phyloP scores from a whole-genome alignment of 2,888 invertebrate genomes.

The Tachina fera region DNA sequence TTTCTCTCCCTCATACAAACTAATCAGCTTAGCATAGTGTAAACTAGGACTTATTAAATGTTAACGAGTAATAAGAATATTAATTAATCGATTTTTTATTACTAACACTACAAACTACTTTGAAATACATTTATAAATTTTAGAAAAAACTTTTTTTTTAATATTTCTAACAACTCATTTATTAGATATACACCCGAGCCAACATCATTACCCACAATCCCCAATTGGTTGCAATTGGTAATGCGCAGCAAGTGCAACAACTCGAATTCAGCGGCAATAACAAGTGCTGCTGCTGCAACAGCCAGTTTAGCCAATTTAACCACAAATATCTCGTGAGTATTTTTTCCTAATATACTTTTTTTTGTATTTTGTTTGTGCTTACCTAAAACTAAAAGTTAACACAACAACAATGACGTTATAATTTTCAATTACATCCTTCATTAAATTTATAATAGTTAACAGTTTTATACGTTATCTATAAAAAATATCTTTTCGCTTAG shows the following conservation, averaged over 20 bases:
- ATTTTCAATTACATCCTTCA: slow-evolving; percentile 60
- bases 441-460: slow-evolving; percentile 47
- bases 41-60: no score
- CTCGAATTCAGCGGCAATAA: slow-evolving; percentile 68
- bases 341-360: slow-evolving; percentile 5
- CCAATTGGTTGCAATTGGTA: slow-evolving; percentile 83
- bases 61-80: slow-evolving; percentile 10
- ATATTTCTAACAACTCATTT: slow-evolving; percentile 37
- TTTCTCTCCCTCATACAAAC: no score
- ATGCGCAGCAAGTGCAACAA: slow-evolving; percentile 81
- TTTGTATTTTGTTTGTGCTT: slow-evolving; percentile 2
- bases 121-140: not conserved
- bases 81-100: slow-evolving; percentile 29
- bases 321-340: slow-evolving; percentile 64
- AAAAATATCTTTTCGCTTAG: slow-evolving; percentile 29
- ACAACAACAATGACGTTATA: slow-evolving; percentile 9
- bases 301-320: slow-evolving; percentile 70
- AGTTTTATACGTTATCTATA: slow-evolving; percentile 15
- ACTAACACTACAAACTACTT: not conserved
- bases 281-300: slow-evolving; percentile 58
- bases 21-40: no score
- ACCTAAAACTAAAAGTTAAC: slow-evolving; percentile 17
- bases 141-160: slow-evolving; percentile 14
- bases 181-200: slow-evolving; percentile 82
- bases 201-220: slow-evolving; percentile 77